Base-by-base conservation (phyloP, 1,140 invertebrate genomes). In the Wiebesia pumilae region DNA sequence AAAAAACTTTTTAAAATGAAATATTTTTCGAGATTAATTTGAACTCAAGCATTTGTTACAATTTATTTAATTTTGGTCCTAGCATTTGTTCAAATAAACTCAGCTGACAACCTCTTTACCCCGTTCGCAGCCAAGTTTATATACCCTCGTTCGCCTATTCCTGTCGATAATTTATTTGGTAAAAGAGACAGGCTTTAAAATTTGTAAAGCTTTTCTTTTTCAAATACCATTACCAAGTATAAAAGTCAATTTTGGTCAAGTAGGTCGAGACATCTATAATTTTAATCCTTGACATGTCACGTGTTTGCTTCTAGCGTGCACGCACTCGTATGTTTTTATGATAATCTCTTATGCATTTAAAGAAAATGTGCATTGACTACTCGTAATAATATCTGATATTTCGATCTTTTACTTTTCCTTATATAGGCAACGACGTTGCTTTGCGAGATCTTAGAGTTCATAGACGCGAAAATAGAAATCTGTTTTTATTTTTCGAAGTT, bases 221-320 rank as follows among this genome's bases (percentile, higher is more conserved):
- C 2, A 33, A 33, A 33, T 35, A 33, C 14, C n/a, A 69, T 65
- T 65, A 30, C 30, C 2, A 10, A n/a, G 10, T 33, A 33, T 16
- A n/a, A 16, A 69, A 33, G 0, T 30, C 30, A 1, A 69, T 33
- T 69, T 69, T 33, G n/a, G 30, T 35, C 30, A 69, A 33, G 30
- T 69, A 69, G 65, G n/a, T 69, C 30, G 65, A 69, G n/a, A 33
- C 7, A 33, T 69, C 30, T 33, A 69, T 73, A 40, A 73, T 73
- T 73, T 73, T 40, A 73, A 69, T 33, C 65, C 65, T 69, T 33
- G 65, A 69, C 65, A 33, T 69, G 65, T 69, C 65, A 33, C n/a
- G 65, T n/a, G 3, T 69, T 69, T 69, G 1, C n/a, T 33, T 69
- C 3, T 33, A 33, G 12, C 14, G 30, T 16, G n/a, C 9, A 33